Evolutionary conservation across 2,888 invertebrate genomes (phyloP).

Genomic region (Chesias legatella): DNA sequence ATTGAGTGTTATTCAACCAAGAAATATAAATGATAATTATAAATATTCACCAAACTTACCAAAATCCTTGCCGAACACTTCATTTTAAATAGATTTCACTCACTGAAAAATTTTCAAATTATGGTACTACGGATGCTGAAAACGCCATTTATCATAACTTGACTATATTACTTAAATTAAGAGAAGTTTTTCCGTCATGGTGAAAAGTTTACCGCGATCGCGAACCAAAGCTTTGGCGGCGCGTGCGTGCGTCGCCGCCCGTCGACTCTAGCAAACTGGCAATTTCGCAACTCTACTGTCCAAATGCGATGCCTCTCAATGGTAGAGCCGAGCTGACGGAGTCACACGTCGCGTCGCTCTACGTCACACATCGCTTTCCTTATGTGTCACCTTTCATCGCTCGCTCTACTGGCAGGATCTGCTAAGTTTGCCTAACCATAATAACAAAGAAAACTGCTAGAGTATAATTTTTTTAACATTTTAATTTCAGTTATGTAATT

Average conservation of each 20-base stretch:
- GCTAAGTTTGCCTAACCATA: slow-evolving; percentile 1
- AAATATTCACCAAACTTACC: slow-evolving; percentile 38
- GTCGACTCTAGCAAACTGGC: slow-evolving; percentile 51
- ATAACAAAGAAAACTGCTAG: no score
- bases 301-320: slow-evolving; percentile 35
- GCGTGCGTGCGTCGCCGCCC: slow-evolving; percentile 43
- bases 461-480: no score
- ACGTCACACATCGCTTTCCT: slow-evolving; percentile 25
- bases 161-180: slow-evolving; percentile 12
- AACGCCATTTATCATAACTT: slow-evolving; percentile 17
- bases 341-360: slow-evolving; percentile 21
- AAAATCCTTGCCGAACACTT: slow-evolving; percentile 44
- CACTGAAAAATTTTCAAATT: slow-evolving; percentile 26
- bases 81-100: slow-evolving; percentile 42
- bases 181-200: slow-evolving; percentile 60
- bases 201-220: slow-evolving; percentile 64
- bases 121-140: slow-evolving; percentile 4
- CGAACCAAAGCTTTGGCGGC: slow-evolving; percentile 24
- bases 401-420: slow-evolving; percentile 26
- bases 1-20: no score
- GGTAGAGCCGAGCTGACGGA: slow-evolving; percentile 38
- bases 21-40: neutral
- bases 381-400: slow-evolving; percentile 26
- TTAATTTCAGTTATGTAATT: no score
- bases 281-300: slow-evolving; percentile 18